Base-by-base conservation (phyloP, 2,888 invertebrate species). In the Monopis laevigella region DNA sequence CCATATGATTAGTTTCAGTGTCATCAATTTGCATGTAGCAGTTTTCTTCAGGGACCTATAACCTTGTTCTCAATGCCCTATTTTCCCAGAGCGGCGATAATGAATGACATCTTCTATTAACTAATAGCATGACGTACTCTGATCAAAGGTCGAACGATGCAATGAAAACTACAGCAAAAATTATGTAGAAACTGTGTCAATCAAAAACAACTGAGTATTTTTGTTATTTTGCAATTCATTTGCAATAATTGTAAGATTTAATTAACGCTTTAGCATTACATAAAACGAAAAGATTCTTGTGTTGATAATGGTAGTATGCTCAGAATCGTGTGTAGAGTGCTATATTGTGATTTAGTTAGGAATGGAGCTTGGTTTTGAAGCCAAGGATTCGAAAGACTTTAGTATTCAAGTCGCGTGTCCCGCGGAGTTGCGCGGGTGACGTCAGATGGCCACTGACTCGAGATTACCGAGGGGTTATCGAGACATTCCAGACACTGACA, bases 331-430 rank as follows among this genome's bases (percentile, higher is more conserved):
- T 32, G 32, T 32, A 17, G 32, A 32, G 32, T 8, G 14, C 32
- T 32, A 32, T 32, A n/a, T 16, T 13, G 32, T 17, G 8, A n/a
- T n/a, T 59, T 59, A 53, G 59, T 71, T 78, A 68, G 65, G 78
- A 77, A 80, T 78, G 80, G 78, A 74, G 77, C 65, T 74, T 59
- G 66, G 75, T 77, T 80, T 80, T 78, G 77, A 78, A 80, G 80
- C 80, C 80, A 80, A 80, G 80, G 80, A 78, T 80, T 62, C 59
- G 70, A 75, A 75, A 77, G 78, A 77, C 61, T 73, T 80, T 78
- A 77, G 75, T 78, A 80, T 80, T 70, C 80, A 66, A 65, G 51
- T 42, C 68, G 71, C 73, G 72, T 73, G 52, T 65, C 58, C 50
- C 54, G 58, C 59, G 64, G 66, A 55, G 62, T 63, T 59, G 70